A percentile compares a stretch with the other conserved stretches of the same genome.
Conservation (phyloP, 2,888 invertebrate genomes). For the Microdon myrmicae region DNA sequence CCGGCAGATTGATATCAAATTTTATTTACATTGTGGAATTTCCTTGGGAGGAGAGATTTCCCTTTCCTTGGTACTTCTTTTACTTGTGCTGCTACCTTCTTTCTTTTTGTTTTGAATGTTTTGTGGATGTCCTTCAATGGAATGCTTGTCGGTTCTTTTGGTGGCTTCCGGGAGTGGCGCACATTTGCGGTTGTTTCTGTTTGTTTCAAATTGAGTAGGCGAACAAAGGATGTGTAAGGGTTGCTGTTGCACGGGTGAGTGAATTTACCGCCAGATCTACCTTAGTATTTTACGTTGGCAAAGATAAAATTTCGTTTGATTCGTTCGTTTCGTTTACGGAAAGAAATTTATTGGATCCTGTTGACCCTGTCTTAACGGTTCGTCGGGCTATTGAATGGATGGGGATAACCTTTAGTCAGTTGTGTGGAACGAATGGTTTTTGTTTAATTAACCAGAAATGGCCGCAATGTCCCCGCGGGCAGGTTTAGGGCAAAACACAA, state of each 20-base stretch:
- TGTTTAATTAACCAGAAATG: conserved; percentile 28
- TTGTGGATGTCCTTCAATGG: conserved; percentile 13
- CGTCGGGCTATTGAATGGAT: background rate
- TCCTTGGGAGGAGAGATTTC: conserved; percentile 19
- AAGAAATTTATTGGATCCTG: background rate
- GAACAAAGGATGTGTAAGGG: conserved; percentile 11
- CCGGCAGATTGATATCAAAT: conserved; percentile 49
- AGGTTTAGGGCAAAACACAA: too few species aligned
- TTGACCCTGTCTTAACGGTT: conserved; percentile 8
- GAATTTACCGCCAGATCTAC: conserved; percentile 18
- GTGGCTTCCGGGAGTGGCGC: conserved; percentile 1
- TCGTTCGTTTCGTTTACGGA: conserved; percentile 3
- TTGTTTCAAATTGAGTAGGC: conserved; percentile 18
- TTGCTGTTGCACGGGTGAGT: conserved; percentile 28
- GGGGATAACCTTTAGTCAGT: background rate
- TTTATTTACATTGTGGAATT: conserved; percentile 49
- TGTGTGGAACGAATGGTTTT: conserved; percentile 14
- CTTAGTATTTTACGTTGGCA: conserved; percentile 6
- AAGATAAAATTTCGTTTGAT: conserved; percentile 20
- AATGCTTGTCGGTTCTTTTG: background rate
- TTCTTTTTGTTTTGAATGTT: conserved; percentile 10
- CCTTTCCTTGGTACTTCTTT: too few species aligned
- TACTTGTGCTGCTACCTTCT: too few species aligned
- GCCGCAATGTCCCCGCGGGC: background rate
- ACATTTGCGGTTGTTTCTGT: conserved; percentile 18